Conservation (phyloP, 2,797 vertebrate species). For the Pempheris klunzingeri region DNA sequence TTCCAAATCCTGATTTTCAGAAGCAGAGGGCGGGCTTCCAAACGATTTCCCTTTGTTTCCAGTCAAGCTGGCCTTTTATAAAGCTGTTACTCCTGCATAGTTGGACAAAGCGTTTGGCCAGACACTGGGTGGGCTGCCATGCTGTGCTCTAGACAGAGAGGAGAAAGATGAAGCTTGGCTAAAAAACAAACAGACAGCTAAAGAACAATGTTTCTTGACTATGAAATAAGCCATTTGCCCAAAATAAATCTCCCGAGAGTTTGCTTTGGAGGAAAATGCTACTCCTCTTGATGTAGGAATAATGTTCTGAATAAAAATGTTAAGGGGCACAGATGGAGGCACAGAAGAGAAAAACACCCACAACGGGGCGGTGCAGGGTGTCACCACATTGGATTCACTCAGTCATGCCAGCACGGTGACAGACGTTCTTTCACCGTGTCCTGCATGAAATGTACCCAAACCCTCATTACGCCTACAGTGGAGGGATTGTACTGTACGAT, state of each 20-base stretch:
- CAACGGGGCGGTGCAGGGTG: conserved; percentile 53
- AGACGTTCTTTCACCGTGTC: conserved; percentile 71
- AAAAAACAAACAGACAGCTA: conserved; percentile 37
- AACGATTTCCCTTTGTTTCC: conserved; percentile 39
- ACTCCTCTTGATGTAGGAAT: conserved; percentile 12
- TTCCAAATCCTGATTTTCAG: conserved; percentile 49
- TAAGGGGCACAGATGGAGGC: conserved; percentile 65
- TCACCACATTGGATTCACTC: conserved; percentile 57
- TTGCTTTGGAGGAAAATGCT: background rate
- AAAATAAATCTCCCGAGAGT: conserved; percentile 32
- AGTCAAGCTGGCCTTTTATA: conserved; percentile 59
- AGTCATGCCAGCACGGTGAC: conserved; percentile 66
- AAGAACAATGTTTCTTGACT: conserved; percentile 45
- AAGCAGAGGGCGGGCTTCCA: conserved; percentile 19
- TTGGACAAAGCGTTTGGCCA: conserved; percentile 49
- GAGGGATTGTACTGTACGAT: conserved; percentile 49
- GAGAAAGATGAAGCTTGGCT: conserved; percentile 22
- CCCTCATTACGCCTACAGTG: conserved; percentile 70
- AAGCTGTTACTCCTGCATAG: conserved; percentile 61
- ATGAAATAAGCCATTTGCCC: conserved; percentile 26
- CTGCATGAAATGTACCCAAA: conserved; percentile 66
- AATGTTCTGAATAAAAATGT: conserved; percentile 45
- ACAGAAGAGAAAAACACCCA: conserved; percentile 62
- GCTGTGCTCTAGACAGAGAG: conserved; percentile 28
- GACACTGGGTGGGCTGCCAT: conserved; percentile 49